Conservation (phyloP, 2,888 invertebrate genomes). For the Stenotaenia linearis region DNA sequence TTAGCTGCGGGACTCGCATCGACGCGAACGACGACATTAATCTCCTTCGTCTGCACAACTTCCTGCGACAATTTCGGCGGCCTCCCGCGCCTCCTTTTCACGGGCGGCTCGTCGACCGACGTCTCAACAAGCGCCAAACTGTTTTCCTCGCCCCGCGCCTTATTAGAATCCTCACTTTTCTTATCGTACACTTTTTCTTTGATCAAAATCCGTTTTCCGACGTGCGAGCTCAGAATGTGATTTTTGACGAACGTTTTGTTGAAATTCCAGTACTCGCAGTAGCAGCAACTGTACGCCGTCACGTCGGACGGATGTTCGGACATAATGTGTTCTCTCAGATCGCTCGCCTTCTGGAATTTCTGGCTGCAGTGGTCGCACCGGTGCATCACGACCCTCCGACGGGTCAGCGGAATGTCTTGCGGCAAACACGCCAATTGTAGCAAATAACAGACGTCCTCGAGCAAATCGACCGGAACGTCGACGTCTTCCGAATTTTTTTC, state of each 20-base stretch:
- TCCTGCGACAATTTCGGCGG: background rate
- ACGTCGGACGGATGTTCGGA: constrained; percentile 16
- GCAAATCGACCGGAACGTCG: background rate
- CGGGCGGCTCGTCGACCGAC: background rate
- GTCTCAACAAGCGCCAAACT: background rate
- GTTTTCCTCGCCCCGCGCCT: too few species aligned
- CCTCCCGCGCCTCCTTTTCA: background rate
- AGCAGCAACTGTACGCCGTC: background rate
- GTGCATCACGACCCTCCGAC: background rate
- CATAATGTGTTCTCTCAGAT: background rate
- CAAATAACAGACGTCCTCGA: background rate
- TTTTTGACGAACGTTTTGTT: background rate
- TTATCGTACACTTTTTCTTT: background rate
- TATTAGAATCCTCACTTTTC: background rate
- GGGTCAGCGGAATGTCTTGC: background rate
- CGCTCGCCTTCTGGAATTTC: background rate
- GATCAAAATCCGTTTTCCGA: background rate
- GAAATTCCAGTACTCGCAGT: constrained; percentile 10
- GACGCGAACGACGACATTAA: background rate
- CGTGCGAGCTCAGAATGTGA: background rate
- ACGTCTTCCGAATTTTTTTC: background rate
- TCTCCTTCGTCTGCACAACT: background rate
- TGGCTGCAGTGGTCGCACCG: background rate
- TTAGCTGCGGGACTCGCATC: background rate
- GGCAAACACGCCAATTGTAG: constrained; percentile 13